Evolutionary conservation across 2,888 invertebrate genomes (phyloP), one percentile per base, ranked within the genome.

Genomic region (Serrognathus titanus): DNA sequence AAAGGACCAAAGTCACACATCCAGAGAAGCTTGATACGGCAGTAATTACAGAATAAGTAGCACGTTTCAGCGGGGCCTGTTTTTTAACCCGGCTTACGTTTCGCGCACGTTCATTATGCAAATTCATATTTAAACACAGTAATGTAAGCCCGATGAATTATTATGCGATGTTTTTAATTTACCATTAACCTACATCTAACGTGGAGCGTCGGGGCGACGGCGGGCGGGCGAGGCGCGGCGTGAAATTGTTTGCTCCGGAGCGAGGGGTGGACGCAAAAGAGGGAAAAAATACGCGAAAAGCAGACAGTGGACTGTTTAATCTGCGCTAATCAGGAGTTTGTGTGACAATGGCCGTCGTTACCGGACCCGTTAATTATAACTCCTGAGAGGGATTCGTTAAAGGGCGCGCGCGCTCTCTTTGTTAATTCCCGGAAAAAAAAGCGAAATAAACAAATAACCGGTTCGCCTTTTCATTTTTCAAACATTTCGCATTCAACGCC

Each of bases 321-420:
- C 43, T 43, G n/a, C 8, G 43, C 12, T 43, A 43, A 43, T 43
- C 43, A 11, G 43, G 43, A 43, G 43, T 43, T 43, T 43, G 43
- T 43, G 43, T 43, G 43, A 43, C 43, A 43, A 43, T 43, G 43
- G 16, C 43, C 43, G 12, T 20, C 43, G 20, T 43, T 43, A 43
- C 43, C 43, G 43, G 43, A 12, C 43, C 12, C 9, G 43, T 43
- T 43, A 58, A 59, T 48, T 51, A 59, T 64, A 64, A 64, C 59
- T 58, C 60, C 59, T 49, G 55, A 55, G 46, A 13, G 12, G 40
- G 6, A 40, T 40, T 40, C 40, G 24, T 31, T 31, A 31, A 31
- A 31, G 24, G 24, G 24, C 6, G 24, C 24, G 7, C 24, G 20
- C 20, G n/a, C 16, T 2, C 16, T 31, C 24, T 31, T 31, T 31